A percentile compares a stretch with the other conserved stretches of the same genome.
Evolutionary conservation across 2,797 vertebrate genomes (phyloP).

Genomic region (Epinephelus awoara): DNA sequence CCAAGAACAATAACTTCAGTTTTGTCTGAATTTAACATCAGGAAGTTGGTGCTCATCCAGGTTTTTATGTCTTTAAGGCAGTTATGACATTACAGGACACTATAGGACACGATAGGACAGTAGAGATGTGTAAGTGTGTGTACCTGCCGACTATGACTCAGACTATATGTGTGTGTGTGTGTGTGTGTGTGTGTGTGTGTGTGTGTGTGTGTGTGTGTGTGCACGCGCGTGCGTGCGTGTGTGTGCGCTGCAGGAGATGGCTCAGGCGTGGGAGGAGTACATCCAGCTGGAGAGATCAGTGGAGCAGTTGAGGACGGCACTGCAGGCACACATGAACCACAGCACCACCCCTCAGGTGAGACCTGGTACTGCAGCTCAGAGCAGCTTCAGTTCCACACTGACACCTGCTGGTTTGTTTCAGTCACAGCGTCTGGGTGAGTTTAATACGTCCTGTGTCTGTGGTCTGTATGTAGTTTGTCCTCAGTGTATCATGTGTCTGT

Average conservation of each 20-base stretch:
- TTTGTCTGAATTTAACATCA: no score
- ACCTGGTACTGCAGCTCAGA: slow-evolving; percentile 9
- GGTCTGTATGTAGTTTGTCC: background rate
- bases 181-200: slow-evolving; percentile 1
- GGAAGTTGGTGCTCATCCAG: no score
- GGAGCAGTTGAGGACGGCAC: slow-evolving; percentile 87
- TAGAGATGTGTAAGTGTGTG: background rate
- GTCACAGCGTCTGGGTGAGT: no score
- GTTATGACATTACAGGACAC: no score
- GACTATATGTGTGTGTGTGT: background rate
- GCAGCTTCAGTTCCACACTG: background rate
- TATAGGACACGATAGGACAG: no score
- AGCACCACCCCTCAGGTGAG: slow-evolving; percentile 90
- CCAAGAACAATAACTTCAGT: no score
- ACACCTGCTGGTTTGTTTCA: background rate
- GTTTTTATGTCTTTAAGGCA: no score
- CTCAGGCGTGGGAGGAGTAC: slow-evolving; percentile 94
- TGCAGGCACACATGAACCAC: slow-evolving; percentile 91
- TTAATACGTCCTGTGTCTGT: no score
- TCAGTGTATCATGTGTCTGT: no score
- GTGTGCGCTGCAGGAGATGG: slow-evolving; percentile 89
- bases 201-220: slow-evolving; percentile 10
- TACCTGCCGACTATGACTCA: no score
- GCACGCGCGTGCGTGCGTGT: no score
- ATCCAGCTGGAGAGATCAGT: slow-evolving; percentile 91